Percentiles rank a stretch among this genome's conserved stretches.
Evolutionary conservation across 2,888 invertebrate species (phyloP).

Genomic region (Cyaniris semiargus): DNA sequence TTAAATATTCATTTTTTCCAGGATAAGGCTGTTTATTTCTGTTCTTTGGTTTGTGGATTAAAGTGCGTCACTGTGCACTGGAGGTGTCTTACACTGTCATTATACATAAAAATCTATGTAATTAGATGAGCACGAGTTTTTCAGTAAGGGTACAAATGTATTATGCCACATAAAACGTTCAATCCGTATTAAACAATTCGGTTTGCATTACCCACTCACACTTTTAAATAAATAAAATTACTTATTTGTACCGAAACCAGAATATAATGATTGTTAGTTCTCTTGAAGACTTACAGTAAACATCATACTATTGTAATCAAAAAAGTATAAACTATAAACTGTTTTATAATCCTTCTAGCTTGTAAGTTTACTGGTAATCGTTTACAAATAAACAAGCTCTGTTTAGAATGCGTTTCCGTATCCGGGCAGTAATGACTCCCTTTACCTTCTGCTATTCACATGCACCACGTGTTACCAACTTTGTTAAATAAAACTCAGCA

Average conservation of each 20-base stretch:
- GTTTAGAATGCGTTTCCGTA: constrained; percentile 30
- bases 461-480: constrained; percentile 32
- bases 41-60: constrained; percentile 18
- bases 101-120: too few species aligned
- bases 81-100: background rate
- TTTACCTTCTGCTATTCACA: constrained; percentile 29
- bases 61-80: background rate
- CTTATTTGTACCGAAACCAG: too few species aligned
- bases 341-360: background rate
- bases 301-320: background rate
- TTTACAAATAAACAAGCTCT: constrained; percentile 10
- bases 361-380: background rate
- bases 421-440: constrained; percentile 26
- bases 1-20: constrained; percentile 28
- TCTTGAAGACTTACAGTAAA: too few species aligned
- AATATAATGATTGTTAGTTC: too few species aligned
- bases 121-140: too few species aligned
- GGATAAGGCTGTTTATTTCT: constrained; percentile 10
- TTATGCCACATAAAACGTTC: too few species aligned
- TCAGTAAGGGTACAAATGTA: too few species aligned
- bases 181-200: too few species aligned
- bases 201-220: too few species aligned
- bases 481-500: constrained; percentile 33
- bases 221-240: too few species aligned
- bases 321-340: background rate